Percentiles rank a stretch among this genome's conserved stretches.
Evolutionary conservation across 2,797 vertebrate species (phyloP).

Genomic region (Ctenopoma kingsleyae): DNA sequence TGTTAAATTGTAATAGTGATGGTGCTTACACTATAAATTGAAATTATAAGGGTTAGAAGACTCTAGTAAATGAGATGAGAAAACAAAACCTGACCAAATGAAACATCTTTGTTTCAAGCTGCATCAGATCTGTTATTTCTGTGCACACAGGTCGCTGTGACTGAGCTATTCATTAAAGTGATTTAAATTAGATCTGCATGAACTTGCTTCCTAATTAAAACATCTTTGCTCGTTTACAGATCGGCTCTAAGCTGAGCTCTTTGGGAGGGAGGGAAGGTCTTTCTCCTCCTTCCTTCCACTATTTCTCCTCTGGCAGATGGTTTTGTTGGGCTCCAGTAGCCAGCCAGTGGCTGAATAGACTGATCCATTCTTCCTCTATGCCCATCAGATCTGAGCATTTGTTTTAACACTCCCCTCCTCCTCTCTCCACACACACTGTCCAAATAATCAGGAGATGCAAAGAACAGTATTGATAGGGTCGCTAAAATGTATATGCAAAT

Average conservation of each 20-base stretch:
- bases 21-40: neutral
- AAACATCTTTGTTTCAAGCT: constrained; percentile 38
- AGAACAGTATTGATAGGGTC: constrained; percentile 73
- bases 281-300: constrained; percentile 82
- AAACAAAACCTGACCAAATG: constrained; percentile 29
- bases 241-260: constrained; percentile 94
- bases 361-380: constrained; percentile 59
- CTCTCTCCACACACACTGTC: constrained; percentile 3
- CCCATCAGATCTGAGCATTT: constrained; percentile 62
- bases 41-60: constrained; percentile 6
- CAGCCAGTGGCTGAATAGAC: constrained; percentile 66
- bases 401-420: constrained; percentile 15
- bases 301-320: constrained; percentile 73
- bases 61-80: constrained; percentile 19
- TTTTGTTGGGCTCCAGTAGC: constrained; percentile 83
- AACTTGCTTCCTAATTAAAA: constrained; percentile 99
- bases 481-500: constrained; percentile 89
- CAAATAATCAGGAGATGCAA: constrained; percentile 88
- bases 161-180: constrained; percentile 82
- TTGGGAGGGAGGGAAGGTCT: constrained; percentile 82
- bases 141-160: constrained; percentile 59
- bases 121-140: constrained; percentile 62
- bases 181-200: constrained; percentile 96
- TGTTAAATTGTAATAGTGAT: neutral
- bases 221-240: constrained; percentile 96